phyloP scores from a whole-genome alignment of 2,888 invertebrate genomes.

The Amitus sp. region DNA sequence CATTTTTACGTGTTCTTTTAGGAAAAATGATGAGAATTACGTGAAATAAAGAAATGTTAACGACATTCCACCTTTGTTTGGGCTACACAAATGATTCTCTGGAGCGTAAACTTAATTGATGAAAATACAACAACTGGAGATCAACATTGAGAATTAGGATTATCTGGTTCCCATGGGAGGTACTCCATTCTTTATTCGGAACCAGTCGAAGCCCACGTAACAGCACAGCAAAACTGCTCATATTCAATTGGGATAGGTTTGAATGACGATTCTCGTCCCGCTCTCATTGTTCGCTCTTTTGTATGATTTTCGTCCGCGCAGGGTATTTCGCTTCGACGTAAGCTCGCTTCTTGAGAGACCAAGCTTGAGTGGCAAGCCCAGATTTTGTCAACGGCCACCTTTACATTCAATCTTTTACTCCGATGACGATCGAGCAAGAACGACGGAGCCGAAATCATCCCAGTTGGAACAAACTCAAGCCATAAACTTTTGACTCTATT shows the following conservation, averaged over 20 bases:
- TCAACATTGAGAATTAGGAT: constrained; percentile 51
- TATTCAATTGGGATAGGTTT: constrained; percentile 48
- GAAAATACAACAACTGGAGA: constrained; percentile 37
- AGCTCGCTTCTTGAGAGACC: constrained; percentile 39
- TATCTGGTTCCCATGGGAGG: constrained; percentile 53
- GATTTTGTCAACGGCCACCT: constrained; percentile 48
- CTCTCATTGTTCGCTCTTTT: constrained; percentile 56
- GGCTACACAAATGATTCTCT: too few species aligned
- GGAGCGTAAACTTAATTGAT: too few species aligned
- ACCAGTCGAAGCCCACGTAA: constrained; percentile 42
- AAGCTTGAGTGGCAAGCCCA: constrained; percentile 33
- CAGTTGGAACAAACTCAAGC: constrained; percentile 30
- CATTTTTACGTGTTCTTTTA: too few species aligned
- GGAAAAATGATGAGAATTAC: too few species aligned
- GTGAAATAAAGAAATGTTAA: too few species aligned
- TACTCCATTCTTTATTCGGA: constrained; percentile 46
- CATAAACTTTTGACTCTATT: constrained; percentile 28
- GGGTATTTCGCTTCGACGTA: constrained; percentile 32
- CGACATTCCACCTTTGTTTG: too few species aligned
- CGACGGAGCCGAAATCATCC: constrained; percentile 29
- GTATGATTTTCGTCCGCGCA: constrained; percentile 50
- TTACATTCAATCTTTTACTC: constrained; percentile 34
- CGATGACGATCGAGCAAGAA: constrained; percentile 27
- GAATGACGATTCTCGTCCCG: constrained; percentile 44
- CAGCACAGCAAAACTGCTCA: constrained; percentile 37